Base-by-base conservation (phyloP, 2,888 invertebrate species). In the Andrena marginata region DNA sequence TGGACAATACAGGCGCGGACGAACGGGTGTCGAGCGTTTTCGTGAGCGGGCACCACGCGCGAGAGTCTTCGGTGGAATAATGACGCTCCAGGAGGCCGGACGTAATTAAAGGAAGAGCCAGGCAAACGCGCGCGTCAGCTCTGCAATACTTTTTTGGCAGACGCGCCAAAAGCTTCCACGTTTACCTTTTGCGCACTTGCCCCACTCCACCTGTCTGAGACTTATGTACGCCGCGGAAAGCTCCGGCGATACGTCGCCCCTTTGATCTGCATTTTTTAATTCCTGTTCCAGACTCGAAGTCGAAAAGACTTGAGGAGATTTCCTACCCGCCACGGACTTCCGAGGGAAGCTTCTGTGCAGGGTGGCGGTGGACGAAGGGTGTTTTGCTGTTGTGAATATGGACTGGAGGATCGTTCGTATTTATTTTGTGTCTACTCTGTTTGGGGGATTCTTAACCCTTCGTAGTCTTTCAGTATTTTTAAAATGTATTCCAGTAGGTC, bases 81-180 rank as follows among this genome's bases (percentile, higher is more conserved):
- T 59, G 77, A 80, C 75, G 72, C 65, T 33, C 31, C 42, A 42
- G 8, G 68, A 13, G 59, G 20, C 84, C 80, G 82, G 84, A 85
- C 84, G 74, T 75, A 84, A 84, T 85, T 84, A 79, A 67, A 84
- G 81, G 73, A 84, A 81, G 84, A 85, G 84, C 68, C 23, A 26
- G n/a, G 13, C n/a, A 13, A 26, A 49, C 29, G 23, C n/a, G 23
- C 42, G 49, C 29, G 54, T 69, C 26, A 42, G 67, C 26, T 20
- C 48, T 8, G 68, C 69, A 85, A 83, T 54, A 56, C 51, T 73
- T 72, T 71, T 75, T 80, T 31, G 49, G 63, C 68, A 35, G 63
- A 69, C 63, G 16, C 33, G 20, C 13, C 51, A 35, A 51, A 49
- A 42, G 68, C 71, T 16, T 2, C 35, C 23, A 7, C 35, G 26